Conservation (phyloP, 1,140 invertebrate genomes). For the Rhizoglyphus robini region DNA sequence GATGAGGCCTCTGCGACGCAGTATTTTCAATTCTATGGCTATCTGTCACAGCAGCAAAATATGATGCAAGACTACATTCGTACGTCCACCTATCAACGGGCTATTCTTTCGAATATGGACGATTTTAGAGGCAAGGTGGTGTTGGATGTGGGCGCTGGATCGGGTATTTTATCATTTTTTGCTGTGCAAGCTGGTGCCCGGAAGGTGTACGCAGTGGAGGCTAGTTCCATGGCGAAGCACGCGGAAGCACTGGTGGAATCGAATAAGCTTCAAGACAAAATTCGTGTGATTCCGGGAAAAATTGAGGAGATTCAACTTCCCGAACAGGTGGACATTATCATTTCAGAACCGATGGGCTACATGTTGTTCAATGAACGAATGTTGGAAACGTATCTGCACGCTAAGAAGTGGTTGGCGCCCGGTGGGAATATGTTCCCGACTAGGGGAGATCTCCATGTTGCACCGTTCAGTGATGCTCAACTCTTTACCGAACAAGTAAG, state of each 20-base stretch:
- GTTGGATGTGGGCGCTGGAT: conserved; percentile 90
- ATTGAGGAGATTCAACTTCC: conserved; percentile 95
- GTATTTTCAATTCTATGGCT: conserved; percentile 68
- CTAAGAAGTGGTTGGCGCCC: conserved; percentile 85
- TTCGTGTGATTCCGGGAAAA: conserved; percentile 89
- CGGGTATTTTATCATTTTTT: conserved; percentile 96
- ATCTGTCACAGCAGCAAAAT: conserved; percentile 97
- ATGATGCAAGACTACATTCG: conserved; percentile 98
- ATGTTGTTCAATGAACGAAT: conserved; percentile 99
- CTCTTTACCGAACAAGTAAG: conserved; percentile 74
- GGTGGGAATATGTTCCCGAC: conserved; percentile 93
- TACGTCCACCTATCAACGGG: conserved; percentile 94
- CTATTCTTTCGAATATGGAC: conserved; percentile 78
- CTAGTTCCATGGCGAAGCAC: conserved; percentile 93
- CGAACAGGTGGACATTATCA: conserved; percentile 89
- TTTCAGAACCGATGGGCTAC: conserved; percentile 99
- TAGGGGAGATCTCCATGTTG: conserved; percentile 86
- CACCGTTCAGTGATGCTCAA: conserved; percentile 95
- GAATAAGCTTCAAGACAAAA: conserved; percentile 72
- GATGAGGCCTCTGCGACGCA: conserved; percentile 93
- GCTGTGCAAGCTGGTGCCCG: conserved; percentile 91
- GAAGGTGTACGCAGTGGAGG: conserved; percentile 95
- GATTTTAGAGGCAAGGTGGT: conserved; percentile 79
- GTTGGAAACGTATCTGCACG: conserved; percentile 96
- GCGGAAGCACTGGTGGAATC: conserved; percentile 79